Percentiles rank a stretch among this genome's conserved stretches.
Conservation (phyloP, 2,113 vertebrate species). For the Numida meleagris region DNA sequence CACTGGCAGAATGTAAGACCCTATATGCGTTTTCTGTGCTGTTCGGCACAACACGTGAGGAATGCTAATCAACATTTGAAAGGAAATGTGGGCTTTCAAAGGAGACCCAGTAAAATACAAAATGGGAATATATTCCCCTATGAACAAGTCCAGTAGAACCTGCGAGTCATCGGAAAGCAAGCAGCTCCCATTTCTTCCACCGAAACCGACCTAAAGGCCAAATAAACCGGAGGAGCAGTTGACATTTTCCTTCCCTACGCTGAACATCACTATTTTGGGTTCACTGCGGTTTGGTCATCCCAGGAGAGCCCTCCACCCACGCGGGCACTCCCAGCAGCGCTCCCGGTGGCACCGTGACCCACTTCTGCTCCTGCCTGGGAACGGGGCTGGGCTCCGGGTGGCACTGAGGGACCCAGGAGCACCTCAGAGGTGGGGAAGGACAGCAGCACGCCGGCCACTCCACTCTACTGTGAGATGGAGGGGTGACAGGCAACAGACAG, state of each 20-base stretch:
- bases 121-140: slow-evolving; percentile 9
- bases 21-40: slow-evolving; percentile 48
- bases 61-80: slow-evolving; percentile 69
- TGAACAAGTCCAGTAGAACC: neutral
- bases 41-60: neutral
- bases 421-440: neutral
- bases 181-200: neutral
- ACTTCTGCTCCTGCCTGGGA: neutral
- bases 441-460: neutral
- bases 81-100: slow-evolving; percentile 3
- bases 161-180: neutral
- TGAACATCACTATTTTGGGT: neutral
- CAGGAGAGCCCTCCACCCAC: neutral
- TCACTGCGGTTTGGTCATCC: neutral
- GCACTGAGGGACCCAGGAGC: neutral
- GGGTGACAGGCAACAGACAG: neutral
- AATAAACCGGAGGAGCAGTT: neutral
- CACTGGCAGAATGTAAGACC: slow-evolving; percentile 11
- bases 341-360: neutral
- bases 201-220: neutral
- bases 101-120: slow-evolving; percentile 1
- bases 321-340: accelerated
- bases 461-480: neutral
- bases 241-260: neutral
- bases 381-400: neutral